These are phyloP conservation scores for Cosmia trapezina DNA, from an alignment of 2,888 invertebrate genomes.

Conservation along the genomic window DNA sequence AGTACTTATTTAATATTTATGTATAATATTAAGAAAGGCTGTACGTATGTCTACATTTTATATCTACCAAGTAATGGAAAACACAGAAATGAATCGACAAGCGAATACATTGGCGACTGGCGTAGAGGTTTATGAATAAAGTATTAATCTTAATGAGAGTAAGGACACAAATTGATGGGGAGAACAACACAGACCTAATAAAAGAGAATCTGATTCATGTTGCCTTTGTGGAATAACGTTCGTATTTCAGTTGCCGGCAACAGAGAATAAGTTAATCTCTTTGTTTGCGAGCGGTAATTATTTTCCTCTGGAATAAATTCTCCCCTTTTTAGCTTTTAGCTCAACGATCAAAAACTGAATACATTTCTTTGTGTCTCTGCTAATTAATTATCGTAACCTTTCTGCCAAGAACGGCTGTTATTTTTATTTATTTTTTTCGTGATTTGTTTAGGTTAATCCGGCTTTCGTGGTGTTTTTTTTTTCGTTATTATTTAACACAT, in stretches of 20 bases:
- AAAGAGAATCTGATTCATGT: slow-evolving; percentile 73
- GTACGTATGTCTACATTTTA: slow-evolving; percentile 14
- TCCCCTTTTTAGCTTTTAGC: slow-evolving; percentile 68
- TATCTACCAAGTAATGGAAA: slow-evolving; percentile 24
- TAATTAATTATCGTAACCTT: slow-evolving; percentile 65
- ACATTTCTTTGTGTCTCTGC: slow-evolving; percentile 66
- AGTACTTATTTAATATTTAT: slow-evolving; percentile 2
- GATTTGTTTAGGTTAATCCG: slow-evolving; percentile 55
- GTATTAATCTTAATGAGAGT: slow-evolving; percentile 68
- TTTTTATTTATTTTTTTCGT: slow-evolving; percentile 46
- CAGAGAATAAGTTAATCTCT: slow-evolving; percentile 72
- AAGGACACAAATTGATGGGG: slow-evolving; percentile 71
- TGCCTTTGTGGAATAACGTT: slow-evolving; percentile 72
- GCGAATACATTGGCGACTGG: slow-evolving; percentile 40
- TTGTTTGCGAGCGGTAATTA: slow-evolving; percentile 73
- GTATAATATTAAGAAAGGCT: slow-evolving; percentile 6
- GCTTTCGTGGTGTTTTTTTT: slow-evolving; percentile 39
- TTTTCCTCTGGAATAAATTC: slow-evolving; percentile 69
- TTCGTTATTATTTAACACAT: slow-evolving; percentile 26
- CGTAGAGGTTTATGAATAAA: slow-evolving; percentile 63
- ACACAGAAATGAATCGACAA: slow-evolving; percentile 47
- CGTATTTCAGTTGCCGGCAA: slow-evolving; percentile 71
- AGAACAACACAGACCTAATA: slow-evolving; percentile 69
- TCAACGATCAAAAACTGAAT: slow-evolving; percentile 69
- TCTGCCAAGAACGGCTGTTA: slow-evolving; percentile 43